Conservation (phyloP, 2,888 invertebrate species). For the Lasioglossum lativentre region DNA sequence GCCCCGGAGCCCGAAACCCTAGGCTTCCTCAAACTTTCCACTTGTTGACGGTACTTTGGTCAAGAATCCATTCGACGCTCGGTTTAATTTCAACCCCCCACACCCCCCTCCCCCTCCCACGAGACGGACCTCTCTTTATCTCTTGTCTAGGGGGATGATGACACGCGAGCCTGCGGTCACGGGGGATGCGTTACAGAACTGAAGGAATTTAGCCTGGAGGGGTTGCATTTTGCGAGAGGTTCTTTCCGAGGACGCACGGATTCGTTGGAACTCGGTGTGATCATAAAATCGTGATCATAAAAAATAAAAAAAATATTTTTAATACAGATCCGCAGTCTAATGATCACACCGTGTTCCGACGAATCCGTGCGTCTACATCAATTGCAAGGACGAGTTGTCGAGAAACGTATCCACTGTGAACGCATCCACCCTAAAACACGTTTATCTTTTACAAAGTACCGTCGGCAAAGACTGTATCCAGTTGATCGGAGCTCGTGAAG, state of each 20-base stretch:
- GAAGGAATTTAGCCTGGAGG: not conserved
- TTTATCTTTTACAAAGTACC: not conserved
- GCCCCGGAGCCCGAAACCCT: not conserved
- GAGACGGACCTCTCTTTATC: not conserved
- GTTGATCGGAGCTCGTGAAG: not conserved
- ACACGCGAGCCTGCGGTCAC: not conserved
- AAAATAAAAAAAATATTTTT: too few species aligned
- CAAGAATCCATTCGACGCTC: conserved; percentile 1
- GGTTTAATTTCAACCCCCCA: not conserved
- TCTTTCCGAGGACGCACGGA: not conserved
- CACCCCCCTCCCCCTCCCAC: not conserved
- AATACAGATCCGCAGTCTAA: too few species aligned
- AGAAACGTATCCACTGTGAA: not conserved
- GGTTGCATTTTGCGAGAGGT: not conserved
- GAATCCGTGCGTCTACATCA: too few species aligned
- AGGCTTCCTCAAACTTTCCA: not conserved
- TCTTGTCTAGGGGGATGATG: not conserved
- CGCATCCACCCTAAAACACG: not conserved
- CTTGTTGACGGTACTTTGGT: conserved; percentile 7
- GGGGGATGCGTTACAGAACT: not conserved
- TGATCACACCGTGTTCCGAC: too few species aligned
- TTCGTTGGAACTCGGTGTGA: too few species aligned
- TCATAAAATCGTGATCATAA: too few species aligned
- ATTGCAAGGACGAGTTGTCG: too few species aligned
- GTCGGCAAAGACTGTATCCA: not conserved